Percentiles rank a stretch among this genome's conserved stretches.
Conservation (phyloP, 2,888 invertebrate genomes). For the Ophion ventricosus region DNA sequence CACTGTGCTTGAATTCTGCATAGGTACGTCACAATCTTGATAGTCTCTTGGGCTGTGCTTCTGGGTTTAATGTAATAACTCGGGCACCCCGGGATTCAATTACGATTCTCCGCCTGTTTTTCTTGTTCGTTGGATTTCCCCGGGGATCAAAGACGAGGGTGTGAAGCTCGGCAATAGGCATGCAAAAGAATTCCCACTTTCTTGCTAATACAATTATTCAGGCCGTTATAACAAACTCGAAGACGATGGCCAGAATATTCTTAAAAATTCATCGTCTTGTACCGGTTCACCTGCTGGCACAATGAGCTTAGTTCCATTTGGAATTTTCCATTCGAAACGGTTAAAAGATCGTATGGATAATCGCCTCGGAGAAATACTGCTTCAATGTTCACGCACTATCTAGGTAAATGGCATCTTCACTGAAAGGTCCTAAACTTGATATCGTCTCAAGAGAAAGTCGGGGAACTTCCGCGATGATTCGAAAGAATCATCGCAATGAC, state of each 20-base stretch:
- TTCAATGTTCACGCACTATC: not conserved
- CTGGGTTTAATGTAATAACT: not conserved
- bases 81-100: conserved; percentile 8
- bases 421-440: not conserved
- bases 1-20: not conserved
- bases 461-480: too few species aligned
- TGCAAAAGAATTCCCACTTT: conserved; percentile 17
- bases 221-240: not conserved
- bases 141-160: conserved; percentile 11
- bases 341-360: too few species aligned
- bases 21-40: not conserved
- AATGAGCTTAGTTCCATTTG: too few species aligned
- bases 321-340: not conserved
- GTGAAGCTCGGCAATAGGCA: conserved; percentile 1
- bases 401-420: not conserved
- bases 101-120: conserved; percentile 24
- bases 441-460: not conserved
- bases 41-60: not conserved
- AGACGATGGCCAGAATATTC: not conserved
- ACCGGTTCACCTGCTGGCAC: not conserved
- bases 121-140: conserved; percentile 43
- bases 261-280: not conserved
- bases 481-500: not conserved
- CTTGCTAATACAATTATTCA: not conserved
- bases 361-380: too few species aligned